phyloP scores from a whole-genome alignment of 1,140 invertebrate genomes.

The Andricus grossulariae region DNA sequence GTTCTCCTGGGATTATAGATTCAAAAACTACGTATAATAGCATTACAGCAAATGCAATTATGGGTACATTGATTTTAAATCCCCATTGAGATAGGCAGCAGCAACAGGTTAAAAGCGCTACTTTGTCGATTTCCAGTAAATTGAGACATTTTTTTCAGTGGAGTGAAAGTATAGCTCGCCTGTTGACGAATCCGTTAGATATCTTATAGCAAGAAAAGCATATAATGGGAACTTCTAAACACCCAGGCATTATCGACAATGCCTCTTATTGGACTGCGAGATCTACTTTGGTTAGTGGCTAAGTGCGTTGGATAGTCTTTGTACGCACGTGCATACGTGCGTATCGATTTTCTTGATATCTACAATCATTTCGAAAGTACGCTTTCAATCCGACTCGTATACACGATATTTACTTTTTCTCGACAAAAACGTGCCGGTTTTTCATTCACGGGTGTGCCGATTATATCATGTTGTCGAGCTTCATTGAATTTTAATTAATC shows the following conservation, averaged over 20 bases:
- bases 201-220: not conserved
- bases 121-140: conserved; percentile 11
- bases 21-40: too few species aligned
- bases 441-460: not conserved
- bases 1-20: too few species aligned
- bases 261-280: not conserved
- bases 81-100: not conserved
- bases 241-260: not conserved
- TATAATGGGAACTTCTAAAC: not conserved
- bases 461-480: not conserved
- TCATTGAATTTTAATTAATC: not conserved
- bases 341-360: not conserved
- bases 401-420: not conserved
- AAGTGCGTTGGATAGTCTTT: not conserved
- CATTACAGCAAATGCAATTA: too few species aligned
- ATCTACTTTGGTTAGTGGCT: not conserved
- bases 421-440: not conserved
- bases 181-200: not conserved
- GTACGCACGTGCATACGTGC: conserved; percentile 15
- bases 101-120: not conserved
- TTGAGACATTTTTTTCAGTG: not conserved
- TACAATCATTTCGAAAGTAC: conserved; percentile 9
- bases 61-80: too few species aligned
- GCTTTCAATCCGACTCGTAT: not conserved
- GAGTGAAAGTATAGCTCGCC: not conserved